A percentile compares a stretch with the other conserved stretches of the same genome.
Conservation (phyloP, 1,140 invertebrate species). For the Aphaenogaster floridana region DNA sequence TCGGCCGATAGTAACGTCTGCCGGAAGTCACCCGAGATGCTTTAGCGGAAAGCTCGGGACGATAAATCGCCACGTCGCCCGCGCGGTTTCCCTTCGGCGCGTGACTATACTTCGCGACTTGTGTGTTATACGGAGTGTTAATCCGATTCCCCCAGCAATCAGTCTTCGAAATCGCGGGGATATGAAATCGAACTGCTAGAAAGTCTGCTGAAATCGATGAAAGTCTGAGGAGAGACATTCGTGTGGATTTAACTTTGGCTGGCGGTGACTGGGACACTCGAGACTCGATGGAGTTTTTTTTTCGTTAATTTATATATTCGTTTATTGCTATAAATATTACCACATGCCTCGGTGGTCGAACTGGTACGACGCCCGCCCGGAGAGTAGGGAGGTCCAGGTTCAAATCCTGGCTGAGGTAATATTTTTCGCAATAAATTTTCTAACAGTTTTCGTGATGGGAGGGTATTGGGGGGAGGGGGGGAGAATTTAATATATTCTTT, state of each 20-base stretch:
- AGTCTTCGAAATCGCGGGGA: background rate
- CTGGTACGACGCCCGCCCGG: no score
- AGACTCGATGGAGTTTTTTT: no score
- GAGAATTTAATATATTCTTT: no score
- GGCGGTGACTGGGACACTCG: no score
- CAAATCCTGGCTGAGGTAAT: no score
- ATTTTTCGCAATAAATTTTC: no score
- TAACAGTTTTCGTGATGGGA: no score
- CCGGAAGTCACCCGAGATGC: conserved; percentile 85
- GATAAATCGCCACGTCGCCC: conserved; percentile 80
- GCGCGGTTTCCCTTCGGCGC: conserved; percentile 19
- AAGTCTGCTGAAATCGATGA: background rate
- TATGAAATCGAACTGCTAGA: background rate
- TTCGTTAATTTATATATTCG: no score
- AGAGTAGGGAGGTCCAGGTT: no score
- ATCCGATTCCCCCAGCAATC: conserved; percentile 43
- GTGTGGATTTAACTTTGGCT: background rate
- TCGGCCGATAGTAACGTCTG: conserved; percentile 83
- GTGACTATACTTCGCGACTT: conserved; percentile 30
- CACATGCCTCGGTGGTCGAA: no score
- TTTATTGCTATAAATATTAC: no score
- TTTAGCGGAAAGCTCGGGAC: conserved; percentile 83
- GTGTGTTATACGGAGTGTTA: conserved; percentile 30
- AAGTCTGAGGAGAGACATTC: background rate
- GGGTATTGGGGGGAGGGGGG: no score